Conservation (phyloP, 2,797 vertebrate species). For the Passerculus sandwichensis region DNA sequence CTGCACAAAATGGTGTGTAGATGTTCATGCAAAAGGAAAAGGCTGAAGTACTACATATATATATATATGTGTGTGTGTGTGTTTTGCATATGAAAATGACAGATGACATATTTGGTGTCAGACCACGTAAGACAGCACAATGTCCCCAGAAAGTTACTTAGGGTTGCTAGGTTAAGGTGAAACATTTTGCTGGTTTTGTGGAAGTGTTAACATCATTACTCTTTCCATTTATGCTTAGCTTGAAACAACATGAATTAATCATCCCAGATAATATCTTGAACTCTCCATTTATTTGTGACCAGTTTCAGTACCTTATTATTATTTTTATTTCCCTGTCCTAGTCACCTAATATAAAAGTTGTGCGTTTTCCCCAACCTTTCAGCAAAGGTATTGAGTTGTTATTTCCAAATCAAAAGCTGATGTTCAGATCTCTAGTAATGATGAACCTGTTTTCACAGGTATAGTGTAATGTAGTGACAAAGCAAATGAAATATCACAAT, state of each 20-base stretch:
- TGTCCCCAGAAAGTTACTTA: background rate
- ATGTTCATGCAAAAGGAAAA: background rate
- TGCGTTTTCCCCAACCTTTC: fast-evolving
- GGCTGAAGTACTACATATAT: background rate
- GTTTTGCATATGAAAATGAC: background rate
- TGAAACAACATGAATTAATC: background rate
- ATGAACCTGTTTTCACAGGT: background rate
- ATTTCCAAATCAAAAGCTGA: background rate
- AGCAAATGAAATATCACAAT: fast-evolving
- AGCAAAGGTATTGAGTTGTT: background rate
- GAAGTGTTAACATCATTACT: background rate
- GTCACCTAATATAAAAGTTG: background rate
- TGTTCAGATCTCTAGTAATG: background rate
- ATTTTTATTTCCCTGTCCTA: background rate
- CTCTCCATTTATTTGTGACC: background rate
- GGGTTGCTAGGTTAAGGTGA: background rate
- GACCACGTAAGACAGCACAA: background rate
- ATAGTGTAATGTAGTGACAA: background rate
- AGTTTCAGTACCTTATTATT: background rate
- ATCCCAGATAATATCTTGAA: background rate
- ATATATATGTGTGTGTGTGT: too few species aligned
- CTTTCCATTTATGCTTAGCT: background rate
- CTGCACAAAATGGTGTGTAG: background rate
- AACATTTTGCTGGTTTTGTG: background rate
- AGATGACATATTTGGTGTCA: background rate